Base-by-base conservation (phyloP, 2,888 invertebrate genomes). In the Yponomeuta plumbellus region DNA sequence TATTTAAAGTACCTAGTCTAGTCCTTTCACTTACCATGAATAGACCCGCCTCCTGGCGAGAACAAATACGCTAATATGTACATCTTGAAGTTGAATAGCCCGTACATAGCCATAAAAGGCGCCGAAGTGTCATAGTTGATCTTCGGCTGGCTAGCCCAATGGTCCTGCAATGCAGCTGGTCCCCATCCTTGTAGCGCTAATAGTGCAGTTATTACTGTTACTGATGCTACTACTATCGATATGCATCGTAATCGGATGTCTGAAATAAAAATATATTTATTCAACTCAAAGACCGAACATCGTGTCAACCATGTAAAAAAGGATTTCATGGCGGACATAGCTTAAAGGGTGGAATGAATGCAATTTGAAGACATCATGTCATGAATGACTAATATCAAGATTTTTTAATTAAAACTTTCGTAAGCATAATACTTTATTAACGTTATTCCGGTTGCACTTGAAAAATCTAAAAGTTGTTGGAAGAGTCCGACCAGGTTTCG, bases 91-190 rank as follows among this genome's bases (percentile, higher is more conserved):
- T 99, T 99, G 66, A 98, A 92, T 61, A 98, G 92, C 34, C 98
- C 97, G 83, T 98, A 98, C 73, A 98, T 95, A 4, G 97, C 96
- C 96, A 99, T 97, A 86, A 99, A 99, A 72, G 98, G 97, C 10
- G 97, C 97, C 0, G 98, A 98, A 73, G 97, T 98, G 75, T 95
- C 95, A 83, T 98, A 97, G 80, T 95, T 96, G 57, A 97, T 96
- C 23, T 95, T 95, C 22, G 98, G 92, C 68, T 96, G 95, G 11
- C 97, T 95, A 0, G 98, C 97, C 92, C 98, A 98, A 86, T 97
- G 97, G 84, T 98, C 98, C 85, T 98, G 97, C 66, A 98, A 87
- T 11, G 97, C 95, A 17, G 96, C 97, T 64, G 96, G 94, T 5
- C 98, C 98, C 90, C 98, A 98, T 68, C 97, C 93, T 72, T 96